Percentiles rank a stretch among this genome's conserved stretches.
phyloP scores from a whole-genome alignment of 1,140 invertebrate genomes.

The Doryteuthis pealeii region DNA sequence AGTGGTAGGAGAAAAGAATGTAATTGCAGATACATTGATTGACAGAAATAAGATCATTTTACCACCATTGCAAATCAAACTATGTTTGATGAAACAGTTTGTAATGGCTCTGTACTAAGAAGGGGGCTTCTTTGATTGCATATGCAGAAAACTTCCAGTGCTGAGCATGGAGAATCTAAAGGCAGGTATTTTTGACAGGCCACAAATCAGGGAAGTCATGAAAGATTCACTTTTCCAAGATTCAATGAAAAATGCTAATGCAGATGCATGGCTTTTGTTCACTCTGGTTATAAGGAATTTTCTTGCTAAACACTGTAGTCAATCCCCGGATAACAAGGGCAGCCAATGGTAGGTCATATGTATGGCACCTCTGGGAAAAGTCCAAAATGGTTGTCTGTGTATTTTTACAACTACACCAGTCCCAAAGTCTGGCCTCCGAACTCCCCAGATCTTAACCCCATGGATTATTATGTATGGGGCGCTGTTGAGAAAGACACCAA shows the following conservation, averaged over 20 bases:
- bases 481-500: no score
- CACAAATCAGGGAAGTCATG: background rate
- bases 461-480: no score
- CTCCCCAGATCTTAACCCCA: no score
- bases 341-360: no score
- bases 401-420: no score
- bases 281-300: no score
- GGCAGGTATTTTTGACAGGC: background rate
- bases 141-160: background rate
- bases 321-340: no score
- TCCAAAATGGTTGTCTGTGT: no score
- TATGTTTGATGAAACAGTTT: slow-evolving; percentile 2
- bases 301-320: no score
- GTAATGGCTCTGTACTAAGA: background rate
- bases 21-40: background rate
- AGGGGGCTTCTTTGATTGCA: background rate
- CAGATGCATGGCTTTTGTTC: background rate
- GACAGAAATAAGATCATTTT: background rate
- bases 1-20: background rate
- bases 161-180: background rate
- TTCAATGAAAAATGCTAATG: background rate
- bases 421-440: no score
- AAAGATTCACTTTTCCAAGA: background rate
- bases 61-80: slow-evolving; percentile 1
- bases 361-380: no score